Evolutionary conservation across 2,113 vertebrate species (phyloP).

Genomic region (Eulemur rufifrons): DNA sequence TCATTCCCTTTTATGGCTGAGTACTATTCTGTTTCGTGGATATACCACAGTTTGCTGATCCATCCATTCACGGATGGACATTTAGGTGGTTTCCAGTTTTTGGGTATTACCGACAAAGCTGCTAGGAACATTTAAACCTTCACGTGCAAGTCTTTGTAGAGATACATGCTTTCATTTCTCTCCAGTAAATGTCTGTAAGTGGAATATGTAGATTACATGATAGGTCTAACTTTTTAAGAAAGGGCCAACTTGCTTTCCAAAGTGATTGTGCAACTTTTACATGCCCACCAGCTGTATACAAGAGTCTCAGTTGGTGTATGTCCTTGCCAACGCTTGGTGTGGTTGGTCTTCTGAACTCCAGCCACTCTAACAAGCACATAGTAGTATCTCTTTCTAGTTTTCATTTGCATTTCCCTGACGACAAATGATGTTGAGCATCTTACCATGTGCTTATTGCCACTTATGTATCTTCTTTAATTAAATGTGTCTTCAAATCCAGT

Average conservation of each 20-base stretch:
- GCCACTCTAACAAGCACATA: neutral
- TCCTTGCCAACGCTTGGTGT: neutral
- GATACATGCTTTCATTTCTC: neutral
- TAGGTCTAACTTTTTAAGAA: neutral
- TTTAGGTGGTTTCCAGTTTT: neutral
- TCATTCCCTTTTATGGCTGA: neutral
- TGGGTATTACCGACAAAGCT: neutral
- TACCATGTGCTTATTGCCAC: neutral
- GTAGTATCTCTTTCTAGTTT: neutral
- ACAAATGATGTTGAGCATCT: neutral
- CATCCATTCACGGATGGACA: neutral
- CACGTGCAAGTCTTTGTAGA: neutral
- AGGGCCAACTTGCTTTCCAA: neutral
- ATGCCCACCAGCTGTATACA: neutral
- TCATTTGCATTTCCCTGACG: neutral
- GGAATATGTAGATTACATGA: neutral
- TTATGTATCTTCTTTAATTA: too few relatives aligned
- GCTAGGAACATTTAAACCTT: neutral
- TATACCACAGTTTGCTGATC: neutral
- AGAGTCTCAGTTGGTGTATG: neutral
- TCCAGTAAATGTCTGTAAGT: neutral
- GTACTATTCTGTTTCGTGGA: neutral
- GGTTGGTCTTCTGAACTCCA: neutral
- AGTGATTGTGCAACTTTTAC: neutral
- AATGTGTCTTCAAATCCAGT: too few relatives aligned